Evolutionary conservation across 2,888 invertebrate species (phyloP).

Genomic region (Euzetes globulus): DNA sequence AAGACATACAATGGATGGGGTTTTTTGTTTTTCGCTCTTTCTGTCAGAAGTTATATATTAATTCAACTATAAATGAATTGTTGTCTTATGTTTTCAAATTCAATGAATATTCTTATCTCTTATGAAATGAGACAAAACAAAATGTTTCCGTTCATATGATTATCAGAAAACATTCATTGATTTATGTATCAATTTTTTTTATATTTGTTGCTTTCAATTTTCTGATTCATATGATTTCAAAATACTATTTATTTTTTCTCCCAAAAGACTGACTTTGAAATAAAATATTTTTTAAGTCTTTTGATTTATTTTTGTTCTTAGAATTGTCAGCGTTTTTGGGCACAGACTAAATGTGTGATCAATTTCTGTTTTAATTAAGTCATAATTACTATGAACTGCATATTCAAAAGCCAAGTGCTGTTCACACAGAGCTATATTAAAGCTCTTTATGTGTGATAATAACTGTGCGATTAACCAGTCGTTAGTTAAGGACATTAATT

Average conservation of each 20-base stretch:
- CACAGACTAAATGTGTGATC: background rate
- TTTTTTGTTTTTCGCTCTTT: background rate
- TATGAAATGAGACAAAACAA: background rate
- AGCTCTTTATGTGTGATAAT: background rate
- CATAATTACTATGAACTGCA: background rate
- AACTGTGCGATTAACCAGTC: constrained; percentile 2
- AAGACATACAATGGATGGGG: background rate
- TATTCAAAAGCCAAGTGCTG: background rate
- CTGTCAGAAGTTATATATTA: background rate
- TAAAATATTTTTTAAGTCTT: too few relatives aligned
- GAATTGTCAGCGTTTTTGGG: background rate
- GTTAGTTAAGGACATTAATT: constrained; percentile 20
- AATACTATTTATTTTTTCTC: too few relatives aligned
- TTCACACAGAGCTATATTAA: background rate
- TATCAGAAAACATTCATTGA: too few relatives aligned
- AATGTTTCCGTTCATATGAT: too few relatives aligned
- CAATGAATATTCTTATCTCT: background rate
- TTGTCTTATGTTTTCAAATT: background rate
- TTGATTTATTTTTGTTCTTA: background rate
- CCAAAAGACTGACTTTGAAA: too few relatives aligned
- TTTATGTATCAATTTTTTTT: too few relatives aligned
- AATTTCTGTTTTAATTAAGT: constrained; percentile 3
- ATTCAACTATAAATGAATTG: background rate
- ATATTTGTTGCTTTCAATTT: too few relatives aligned
- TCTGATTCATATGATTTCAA: too few relatives aligned